Base-by-base conservation (phyloP, 2,888 invertebrate genomes). In the Agonopterix arenella region DNA sequence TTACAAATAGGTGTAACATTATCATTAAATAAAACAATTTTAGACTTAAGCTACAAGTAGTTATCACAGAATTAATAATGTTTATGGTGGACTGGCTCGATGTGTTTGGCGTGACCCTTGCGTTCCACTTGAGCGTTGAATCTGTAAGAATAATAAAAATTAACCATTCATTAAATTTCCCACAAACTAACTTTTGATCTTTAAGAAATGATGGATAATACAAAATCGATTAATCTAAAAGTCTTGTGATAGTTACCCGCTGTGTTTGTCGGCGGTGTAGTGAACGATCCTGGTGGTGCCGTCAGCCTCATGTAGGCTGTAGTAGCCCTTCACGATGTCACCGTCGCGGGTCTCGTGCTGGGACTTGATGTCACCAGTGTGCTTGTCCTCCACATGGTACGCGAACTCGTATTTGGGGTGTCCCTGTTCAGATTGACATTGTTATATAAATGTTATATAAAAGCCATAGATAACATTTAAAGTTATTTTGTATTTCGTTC, bases 241-340 rank as follows among this genome's bases (percentile, higher is more conserved):
- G 28, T 7, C 28, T 28, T 5, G 1, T 7, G 28, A 28, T 7
- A 28, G 8, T 42, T 11, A 42, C 89, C 80, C 76, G 46, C 65
- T 61, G 51, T 74, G 69, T 44, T 73, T 68, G 56, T 76, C 73
- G 36, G 68, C 65, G 42, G 66, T 61, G 59, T 77, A 77, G 40
- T 46, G 40, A 7, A 46, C 75, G 7, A 63, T 58, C 51, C 76
- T 63, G 54, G 83, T 69, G 61, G 88, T 83, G 54, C 90, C 90
- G 52, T 85, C 86, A 38, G 90, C 84, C 61, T 90, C 85, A 58
- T 86, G 83, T 47, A 90, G 73, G 36, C 82, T 79, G 72, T 92
- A 92, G 64, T 89, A 63, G 41, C 92, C 92, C 68, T 89, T 84
- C 48, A 91, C 91, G 36, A 79, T 83, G 61, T 91, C 86, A 2